Evolutionary conservation across 2,888 invertebrate genomes (phyloP), one percentile per base, ranked within the genome.

Genomic region (Tholera decimalis): DNA sequence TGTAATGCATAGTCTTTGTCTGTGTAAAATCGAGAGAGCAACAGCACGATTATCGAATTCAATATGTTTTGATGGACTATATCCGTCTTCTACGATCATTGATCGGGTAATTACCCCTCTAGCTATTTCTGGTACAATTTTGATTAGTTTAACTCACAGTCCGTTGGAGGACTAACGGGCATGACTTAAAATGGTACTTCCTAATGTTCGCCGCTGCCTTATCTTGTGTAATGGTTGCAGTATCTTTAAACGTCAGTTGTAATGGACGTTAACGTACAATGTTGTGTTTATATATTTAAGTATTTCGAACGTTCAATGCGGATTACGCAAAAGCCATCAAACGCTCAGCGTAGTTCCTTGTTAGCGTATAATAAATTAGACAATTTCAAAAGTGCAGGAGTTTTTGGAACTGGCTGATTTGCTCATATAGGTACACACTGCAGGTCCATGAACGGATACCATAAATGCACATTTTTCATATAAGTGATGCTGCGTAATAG

Each of bases 61-160:
- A 80, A 62, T 67, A 75, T 46, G 65, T 80, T 76, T 79, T 61
- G 65, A 79, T 76, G 77, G 66, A 50, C 60, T 26, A 63, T 76
- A 66, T 80, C 65, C 60, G 67, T 49, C 26, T 65, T 56, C 55
- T 15, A 26, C 66, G 71, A 67, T 65, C 69, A 65, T 74, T 66
- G 66, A 80, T 64, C 71, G 59, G 35, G 49, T 62, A 78, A 78
- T 74, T 80, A 77, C 68, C 55, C 47, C 35, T 41, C 35, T 56
- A 64, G 68, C 64, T 83, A 74, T 73, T 77, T 61, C 47, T 46
- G 43, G 30, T 22, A 62, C 59, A 63, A 71, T 68, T 77, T 61
- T 35, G 60, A 66, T 77, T 69, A 64, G 66, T 70, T 55, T 57
- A 39, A 46, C 58, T 50, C 33, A 47, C 62, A 50, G 61, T 61